Base-by-base conservation (phyloP, 1,140 invertebrate genomes). In the Zophobas morio region DNA sequence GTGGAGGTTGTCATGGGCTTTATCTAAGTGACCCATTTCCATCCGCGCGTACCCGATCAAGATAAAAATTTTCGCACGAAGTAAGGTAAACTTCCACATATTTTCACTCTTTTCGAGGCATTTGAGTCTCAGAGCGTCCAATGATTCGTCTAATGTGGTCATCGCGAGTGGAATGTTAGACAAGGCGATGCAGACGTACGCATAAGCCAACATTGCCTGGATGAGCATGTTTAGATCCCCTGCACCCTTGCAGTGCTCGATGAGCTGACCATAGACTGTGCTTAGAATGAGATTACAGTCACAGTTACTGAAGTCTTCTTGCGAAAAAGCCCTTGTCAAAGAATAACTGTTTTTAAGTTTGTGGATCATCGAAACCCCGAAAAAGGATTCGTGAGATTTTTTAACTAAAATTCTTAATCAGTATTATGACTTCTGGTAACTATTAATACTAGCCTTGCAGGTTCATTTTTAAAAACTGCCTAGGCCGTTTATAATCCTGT, bases 161-260 rank as follows among this genome's bases (percentile, higher is more conserved):
- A 88, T 85, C 2, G 90, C 89, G 79, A 89, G 85, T 1, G 88
- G 84, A 34, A 90, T 80, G 57, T 90, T 89, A 42, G 80, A 86
- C 2, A 82, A 85, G 1, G 86, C 84, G 42, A 91, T 85, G 46
- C 87, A 88, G 0, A 90, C 73, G 40, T 89, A 88, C 0, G 87
- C 87, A 20, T 88, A 90, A 75, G 90, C 89, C 20, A 91, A 79
- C 80, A 90, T 88, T 2, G 89, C 88, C 4, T 87, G 84, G 74
- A 87, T 84, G 49, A 56, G 39, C n/a, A 47, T 37, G 46, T 60
- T 63, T 8, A 60, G 40, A n/a, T 77, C 83, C 90, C 89, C 88
- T 66, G 89, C 88, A 42, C 88, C 88, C 33, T 84, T 84, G 80
- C 89, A 91, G 77, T 92, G 90, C 3, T 89, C 87, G 32, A 91